Conservation (phyloP, 2,888 invertebrate species). For the Melieria crassipennis region DNA sequence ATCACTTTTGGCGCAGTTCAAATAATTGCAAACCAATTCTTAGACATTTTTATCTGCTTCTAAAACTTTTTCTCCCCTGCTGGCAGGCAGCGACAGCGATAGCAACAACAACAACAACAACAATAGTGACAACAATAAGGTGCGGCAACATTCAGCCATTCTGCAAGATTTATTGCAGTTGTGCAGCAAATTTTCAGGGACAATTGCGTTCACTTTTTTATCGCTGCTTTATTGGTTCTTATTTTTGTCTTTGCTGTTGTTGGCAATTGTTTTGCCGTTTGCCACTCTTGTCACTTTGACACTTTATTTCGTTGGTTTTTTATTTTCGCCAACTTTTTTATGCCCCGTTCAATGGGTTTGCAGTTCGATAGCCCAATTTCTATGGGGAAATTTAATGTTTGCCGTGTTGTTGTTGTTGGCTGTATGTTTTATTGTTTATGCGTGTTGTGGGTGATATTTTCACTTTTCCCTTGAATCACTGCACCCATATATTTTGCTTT, state of each 20-base stretch:
- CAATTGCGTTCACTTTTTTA: slow-evolving; percentile 8
- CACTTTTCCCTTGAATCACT: not conserved
- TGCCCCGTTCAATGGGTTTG: no score
- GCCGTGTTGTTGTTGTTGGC: not conserved
- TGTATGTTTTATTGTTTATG: not conserved
- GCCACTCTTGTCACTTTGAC: no score
- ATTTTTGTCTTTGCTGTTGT: no score
- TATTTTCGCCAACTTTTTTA: no score
- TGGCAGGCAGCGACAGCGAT: not conserved
- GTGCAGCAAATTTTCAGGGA: slow-evolving; percentile 28
- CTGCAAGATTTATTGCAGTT: slow-evolving; percentile 30
- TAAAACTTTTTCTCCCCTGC: no score
- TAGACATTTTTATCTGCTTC: slow-evolving; percentile 11
- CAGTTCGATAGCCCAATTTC: no score
- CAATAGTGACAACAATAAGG: not conserved
- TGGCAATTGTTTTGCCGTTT: no score
- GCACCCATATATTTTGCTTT: not conserved
- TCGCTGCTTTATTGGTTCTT: no score
- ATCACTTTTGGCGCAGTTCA: not conserved
- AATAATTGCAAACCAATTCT: slow-evolving; percentile 44
- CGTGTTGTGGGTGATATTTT: slow-evolving; percentile 8
- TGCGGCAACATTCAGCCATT: slow-evolving; percentile 6
- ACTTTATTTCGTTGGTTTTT: no score
- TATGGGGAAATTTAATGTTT: no score
- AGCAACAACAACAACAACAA: slow-evolving; percentile 12